Conservation (phyloP, 2,888 invertebrate species). For the Cabera pusaria region DNA sequence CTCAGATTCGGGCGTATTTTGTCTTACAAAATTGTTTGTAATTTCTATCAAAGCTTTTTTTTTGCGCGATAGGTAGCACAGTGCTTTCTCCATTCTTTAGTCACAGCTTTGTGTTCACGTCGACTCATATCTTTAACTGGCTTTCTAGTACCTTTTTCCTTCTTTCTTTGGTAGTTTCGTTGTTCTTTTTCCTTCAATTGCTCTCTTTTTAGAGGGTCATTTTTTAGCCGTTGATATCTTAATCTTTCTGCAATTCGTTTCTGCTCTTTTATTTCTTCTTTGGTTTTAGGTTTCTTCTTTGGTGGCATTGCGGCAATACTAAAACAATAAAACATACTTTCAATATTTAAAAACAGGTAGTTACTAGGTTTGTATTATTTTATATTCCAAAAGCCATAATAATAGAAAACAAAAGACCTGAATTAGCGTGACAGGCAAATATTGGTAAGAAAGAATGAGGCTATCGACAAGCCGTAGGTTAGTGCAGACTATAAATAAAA, state of each 20-base stretch:
- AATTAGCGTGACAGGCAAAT: constrained; percentile 12
- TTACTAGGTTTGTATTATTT: constrained; percentile 8
- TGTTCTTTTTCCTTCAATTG: constrained; percentile 3
- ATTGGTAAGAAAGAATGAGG: constrained; percentile 14
- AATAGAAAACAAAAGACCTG: constrained; percentile 13
- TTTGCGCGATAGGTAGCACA: constrained; percentile 3
- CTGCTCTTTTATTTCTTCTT: constrained; percentile 13
- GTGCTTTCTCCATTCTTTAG: constrained; percentile 4
- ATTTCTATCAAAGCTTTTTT: constrained; percentile 2
- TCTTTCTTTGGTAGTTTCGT: constrained; percentile 4
- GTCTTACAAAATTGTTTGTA: constrained; percentile 3
- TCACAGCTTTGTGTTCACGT: constrained; percentile 1
- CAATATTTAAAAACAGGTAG: constrained; percentile 2
- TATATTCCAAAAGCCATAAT: constrained; percentile 12
- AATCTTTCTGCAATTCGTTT: constrained; percentile 2
- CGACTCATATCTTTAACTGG: constrained; percentile 3
- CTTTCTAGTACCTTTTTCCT: constrained; percentile 5
- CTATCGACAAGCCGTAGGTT: constrained; percentile 11
- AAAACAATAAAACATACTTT: constrained; percentile 1
- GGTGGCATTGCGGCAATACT: constrained; percentile 3
- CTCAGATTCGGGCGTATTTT: constrained; percentile 6
- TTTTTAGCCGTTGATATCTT: constrained; percentile 5
- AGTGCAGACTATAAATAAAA: constrained; percentile 15
- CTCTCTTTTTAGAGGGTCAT: constrained; percentile 3
- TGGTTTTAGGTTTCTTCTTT: constrained; percentile 20